Base-by-base conservation (phyloP, 1,140 invertebrate genomes). In the Agraylea sexmaculata region DNA sequence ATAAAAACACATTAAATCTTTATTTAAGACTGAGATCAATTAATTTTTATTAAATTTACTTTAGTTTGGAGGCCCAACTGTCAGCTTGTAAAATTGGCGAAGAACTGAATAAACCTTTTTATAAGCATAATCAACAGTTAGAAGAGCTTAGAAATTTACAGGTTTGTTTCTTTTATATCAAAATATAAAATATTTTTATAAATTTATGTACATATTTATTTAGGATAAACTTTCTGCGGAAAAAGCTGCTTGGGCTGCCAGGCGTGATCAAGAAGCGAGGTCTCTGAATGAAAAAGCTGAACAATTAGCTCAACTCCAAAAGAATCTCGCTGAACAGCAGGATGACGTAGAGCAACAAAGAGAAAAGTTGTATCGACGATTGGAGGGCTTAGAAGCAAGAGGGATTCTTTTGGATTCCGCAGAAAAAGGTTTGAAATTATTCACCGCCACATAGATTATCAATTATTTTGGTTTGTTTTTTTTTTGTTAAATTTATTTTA, bases 341-440 rank as follows among this genome's bases (percentile, higher is more conserved):
- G 74, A 76, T 23, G 87, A 92, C 53, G 75, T 92, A 10, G 77
- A 73, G 11, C 80, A 89, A 48, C 87, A 93, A 58, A 58, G 87
- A 7, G 88, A 93, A 53, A 78, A 87, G 45, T 63, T 93, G 10
- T 91, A 88, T 58, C 61, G 85, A 20, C 77, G 86, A 55, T 70
- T 90, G 52, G 85, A 91, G 52, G 69, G 78, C 18, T 63, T 90
- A 1, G 76, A 79, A 22, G 75, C 71, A 38, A 78, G 83, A 53
- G 83, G 83, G 2, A 68, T 86, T 16, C 50, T 79, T 10, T 16
- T 33, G 0, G 47, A 49, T 25, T 22, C 35, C n/a, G 13, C 33
- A 3, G 43, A 45, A 21, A 45, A 45, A 37, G 37, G 43, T 45
- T 34, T 11, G 13, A 12, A 20, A 34, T 15, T n/a, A 35, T 20